Percentiles rank a stretch among this genome's conserved stretches.
Conservation (phyloP, 2,113 vertebrate genomes). For the Microtus richardsoni region DNA sequence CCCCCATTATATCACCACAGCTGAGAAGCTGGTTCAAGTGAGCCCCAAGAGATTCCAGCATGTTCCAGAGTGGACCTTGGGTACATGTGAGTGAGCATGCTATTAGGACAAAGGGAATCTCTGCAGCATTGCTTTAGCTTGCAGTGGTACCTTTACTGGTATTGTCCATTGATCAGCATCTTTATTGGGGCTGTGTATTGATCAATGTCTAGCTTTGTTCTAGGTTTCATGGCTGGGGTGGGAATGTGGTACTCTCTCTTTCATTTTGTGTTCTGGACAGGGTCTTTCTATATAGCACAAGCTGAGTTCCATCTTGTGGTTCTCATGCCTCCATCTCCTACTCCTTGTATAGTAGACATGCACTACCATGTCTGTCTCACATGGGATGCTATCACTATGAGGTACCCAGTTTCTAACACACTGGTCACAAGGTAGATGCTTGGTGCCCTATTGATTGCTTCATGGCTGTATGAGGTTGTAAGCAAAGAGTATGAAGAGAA, state of each 20-base stretch:
- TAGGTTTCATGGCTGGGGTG: not conserved
- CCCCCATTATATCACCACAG: not conserved
- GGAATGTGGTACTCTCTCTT: accelerated
- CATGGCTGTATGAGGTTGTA: not conserved
- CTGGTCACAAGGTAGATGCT: not conserved
- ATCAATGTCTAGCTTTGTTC: not conserved
- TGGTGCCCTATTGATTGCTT: not conserved
- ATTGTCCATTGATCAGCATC: not conserved
- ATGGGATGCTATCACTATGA: not conserved
- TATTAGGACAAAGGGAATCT: not conserved
- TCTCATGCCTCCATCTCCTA: not conserved
- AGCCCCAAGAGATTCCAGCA: not conserved
- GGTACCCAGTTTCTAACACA: not conserved
- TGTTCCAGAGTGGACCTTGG: accelerated
- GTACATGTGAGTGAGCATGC: no score
- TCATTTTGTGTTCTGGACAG: not conserved
- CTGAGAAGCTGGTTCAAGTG: not conserved
- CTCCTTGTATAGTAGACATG: not conserved
- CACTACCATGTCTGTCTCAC: not conserved
- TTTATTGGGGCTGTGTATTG: not conserved
- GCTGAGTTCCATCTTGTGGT: not conserved
- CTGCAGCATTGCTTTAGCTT: not conserved
- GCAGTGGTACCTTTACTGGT: not conserved
- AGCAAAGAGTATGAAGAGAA: not conserved
- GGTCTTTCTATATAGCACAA: not conserved